A percentile compares a stretch with the other conserved stretches of the same genome.
Evolutionary conservation across 2,113 vertebrate species (phyloP).

Genomic region (Ardeotis arabs): DNA sequence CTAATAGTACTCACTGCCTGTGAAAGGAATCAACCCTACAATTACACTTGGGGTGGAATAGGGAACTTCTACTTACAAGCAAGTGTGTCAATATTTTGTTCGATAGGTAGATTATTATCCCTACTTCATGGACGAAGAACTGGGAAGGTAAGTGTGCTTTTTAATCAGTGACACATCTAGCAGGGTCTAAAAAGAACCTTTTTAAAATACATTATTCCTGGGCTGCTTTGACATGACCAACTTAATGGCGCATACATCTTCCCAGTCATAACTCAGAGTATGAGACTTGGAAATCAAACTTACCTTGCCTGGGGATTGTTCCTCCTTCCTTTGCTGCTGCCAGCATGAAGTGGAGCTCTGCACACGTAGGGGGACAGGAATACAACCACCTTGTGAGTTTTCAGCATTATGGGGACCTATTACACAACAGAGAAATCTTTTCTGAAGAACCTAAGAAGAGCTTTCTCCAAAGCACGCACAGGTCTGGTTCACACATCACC

Average conservation of each 20-base stretch:
- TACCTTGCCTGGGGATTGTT: neutral
- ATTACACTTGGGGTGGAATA: conserved; percentile 12
- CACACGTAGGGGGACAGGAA: neutral
- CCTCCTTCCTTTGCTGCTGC: neutral
- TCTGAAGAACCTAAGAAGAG: neutral
- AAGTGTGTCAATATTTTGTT: conserved; percentile 8
- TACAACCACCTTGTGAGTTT: neutral
- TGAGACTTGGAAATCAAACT: neutral
- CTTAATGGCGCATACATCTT: neutral
- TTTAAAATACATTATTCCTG: neutral
- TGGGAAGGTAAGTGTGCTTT: neutral
- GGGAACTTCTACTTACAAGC: neutral
- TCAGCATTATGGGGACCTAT: neutral
- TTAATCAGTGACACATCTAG: neutral
- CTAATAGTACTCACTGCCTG: neutral
- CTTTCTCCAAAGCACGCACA: neutral
- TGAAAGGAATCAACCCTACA: neutral
- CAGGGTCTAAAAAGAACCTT: neutral
- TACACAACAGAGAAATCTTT: neutral
- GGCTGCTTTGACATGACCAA: neutral
- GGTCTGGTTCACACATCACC: neutral
- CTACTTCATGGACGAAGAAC: neutral
- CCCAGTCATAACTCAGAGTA: neutral
- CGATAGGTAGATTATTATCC: neutral
- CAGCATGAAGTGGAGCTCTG: neutral